Base-by-base conservation (phyloP, 2,113 vertebrate species). In the Amphilophus citrinellus region DNA sequence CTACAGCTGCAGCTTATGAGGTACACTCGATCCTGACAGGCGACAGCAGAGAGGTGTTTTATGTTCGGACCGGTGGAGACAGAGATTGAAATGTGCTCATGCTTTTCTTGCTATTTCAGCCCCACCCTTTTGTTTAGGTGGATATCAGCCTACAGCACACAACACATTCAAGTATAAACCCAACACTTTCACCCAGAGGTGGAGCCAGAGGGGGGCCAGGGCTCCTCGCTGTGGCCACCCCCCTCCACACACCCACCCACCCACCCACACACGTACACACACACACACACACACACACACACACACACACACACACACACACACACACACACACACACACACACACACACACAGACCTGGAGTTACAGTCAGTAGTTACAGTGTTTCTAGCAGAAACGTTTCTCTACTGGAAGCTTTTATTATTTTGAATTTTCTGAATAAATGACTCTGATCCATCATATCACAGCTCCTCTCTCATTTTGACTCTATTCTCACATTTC, bases 61-160 rank as follows among this genome's bases (percentile, higher is more conserved):
- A 78, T 84, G 83, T 86, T 78, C 77, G 22, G 73, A 86, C 76
- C 71, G 79, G 81, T 85, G 77, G 10, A 39, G 86, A 84, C 37
- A 9, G 22, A 68, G 77, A 58, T 32, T 61, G 1, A 50, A 63
- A 77, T 22, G 53, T 59, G 63, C 5, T n/a, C n/a, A 35, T 88
- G 77, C 78, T 66, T 85, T 59, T 71, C 62, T 62, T 75, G 47
- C 68, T 59, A 66, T 80, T 78, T 85, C 39, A 39, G 77, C 84
- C 85, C 60, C 92, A 71, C 91, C 89, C 81, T 89, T 59, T 81
- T 63, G 32, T 50, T 85, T 63, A 57, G 57, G 63, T 27, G 77
- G 5, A 57, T 44, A 39, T 56, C 47, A 56, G 68, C 68, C 68
- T 35, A 73, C 56, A 73, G 47, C 27, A 32, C 66, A 73, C 27